These are phyloP conservation scores for Sebastes hopkinsi DNA, from an alignment of 2,797 vertebrate genomes.

Conservation along the genomic window DNA sequence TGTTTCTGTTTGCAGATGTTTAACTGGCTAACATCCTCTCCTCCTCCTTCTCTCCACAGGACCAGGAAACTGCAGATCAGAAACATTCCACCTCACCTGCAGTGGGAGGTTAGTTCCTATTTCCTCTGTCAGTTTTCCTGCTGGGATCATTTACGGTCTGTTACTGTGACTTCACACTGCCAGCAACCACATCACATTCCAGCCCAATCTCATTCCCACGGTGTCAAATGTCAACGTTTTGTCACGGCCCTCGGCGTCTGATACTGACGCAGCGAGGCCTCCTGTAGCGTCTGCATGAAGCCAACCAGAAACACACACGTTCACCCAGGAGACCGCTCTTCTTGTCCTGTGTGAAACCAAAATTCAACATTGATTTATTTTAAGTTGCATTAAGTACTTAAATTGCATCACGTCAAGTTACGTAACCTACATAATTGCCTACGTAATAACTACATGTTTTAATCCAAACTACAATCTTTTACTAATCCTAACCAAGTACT, in stretches of 20 bases:
- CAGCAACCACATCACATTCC: neutral
- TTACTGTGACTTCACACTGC: neutral
- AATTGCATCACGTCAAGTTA: too few species aligned
- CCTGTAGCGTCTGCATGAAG: neutral
- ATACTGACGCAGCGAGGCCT: neutral
- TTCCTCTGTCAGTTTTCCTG: neutral
- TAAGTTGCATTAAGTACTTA: too few species aligned
- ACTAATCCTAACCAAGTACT: too few species aligned
- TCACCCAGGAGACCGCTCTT: neutral
- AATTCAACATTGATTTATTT: neutral
- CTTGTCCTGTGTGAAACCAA: neutral
- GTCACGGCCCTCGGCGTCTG: neutral
- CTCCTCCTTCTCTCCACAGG: conserved; percentile 74
- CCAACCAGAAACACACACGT: too few species aligned
- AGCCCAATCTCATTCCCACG: neutral
- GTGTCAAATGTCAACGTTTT: neutral
- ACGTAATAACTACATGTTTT: neutral
- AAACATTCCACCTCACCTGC: conserved; percentile 95
- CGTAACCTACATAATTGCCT: neutral
- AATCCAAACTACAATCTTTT: neutral
- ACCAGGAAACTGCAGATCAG: conserved; percentile 96
- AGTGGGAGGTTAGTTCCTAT: conserved; percentile 91
- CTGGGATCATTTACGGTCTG: neutral
- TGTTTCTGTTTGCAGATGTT: neutral
- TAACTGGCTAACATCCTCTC: neutral